These are phyloP conservation scores for Chiridota heheva DNA, from an alignment of 35 echinoderm and acorn worm species.

Conservation along the genomic window DNA sequence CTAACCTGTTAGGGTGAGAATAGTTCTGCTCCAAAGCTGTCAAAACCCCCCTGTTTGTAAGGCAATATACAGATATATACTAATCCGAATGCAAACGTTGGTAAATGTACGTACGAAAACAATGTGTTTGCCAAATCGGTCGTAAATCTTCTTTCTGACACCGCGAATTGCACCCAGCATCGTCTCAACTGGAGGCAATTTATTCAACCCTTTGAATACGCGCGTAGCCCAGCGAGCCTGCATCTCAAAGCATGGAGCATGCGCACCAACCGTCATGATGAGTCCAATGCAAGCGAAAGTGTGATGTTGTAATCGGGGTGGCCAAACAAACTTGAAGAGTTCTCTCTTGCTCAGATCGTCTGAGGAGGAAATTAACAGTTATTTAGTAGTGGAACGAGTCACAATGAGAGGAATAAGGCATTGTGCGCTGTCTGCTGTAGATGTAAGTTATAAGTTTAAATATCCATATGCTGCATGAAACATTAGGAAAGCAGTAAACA, in stretches of 20 bases:
- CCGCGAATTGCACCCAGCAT: constrained; percentile 49
- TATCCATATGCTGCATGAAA: no score
- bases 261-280: constrained; percentile 61
- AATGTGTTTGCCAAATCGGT: constrained; percentile 67
- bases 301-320: constrained; percentile 46
- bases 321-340: constrained; percentile 81
- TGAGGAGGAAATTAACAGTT: constrained; percentile 5
- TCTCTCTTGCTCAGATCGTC: constrained; percentile 65
- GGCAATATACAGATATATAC: neutral
- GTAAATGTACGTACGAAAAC: constrained; percentile 59
- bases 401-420: neutral
- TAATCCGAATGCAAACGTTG: neutral
- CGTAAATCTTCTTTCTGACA: constrained; percentile 23
- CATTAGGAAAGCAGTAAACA: no score
- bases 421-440: no score
- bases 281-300: constrained; percentile 75
- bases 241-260: constrained; percentile 70
- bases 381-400: neutral
- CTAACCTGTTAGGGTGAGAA: no score
- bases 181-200: constrained; percentile 25
- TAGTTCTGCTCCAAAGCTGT: no score
- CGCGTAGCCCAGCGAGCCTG: constrained; percentile 75
- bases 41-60: no score
- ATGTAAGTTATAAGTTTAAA: no score
- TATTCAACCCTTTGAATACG: constrained; percentile 59